Evolutionary conservation across 2,113 vertebrate species (phyloP), one percentile per base, ranked within the genome.

Genomic region (Sprattus sprattus): DNA sequence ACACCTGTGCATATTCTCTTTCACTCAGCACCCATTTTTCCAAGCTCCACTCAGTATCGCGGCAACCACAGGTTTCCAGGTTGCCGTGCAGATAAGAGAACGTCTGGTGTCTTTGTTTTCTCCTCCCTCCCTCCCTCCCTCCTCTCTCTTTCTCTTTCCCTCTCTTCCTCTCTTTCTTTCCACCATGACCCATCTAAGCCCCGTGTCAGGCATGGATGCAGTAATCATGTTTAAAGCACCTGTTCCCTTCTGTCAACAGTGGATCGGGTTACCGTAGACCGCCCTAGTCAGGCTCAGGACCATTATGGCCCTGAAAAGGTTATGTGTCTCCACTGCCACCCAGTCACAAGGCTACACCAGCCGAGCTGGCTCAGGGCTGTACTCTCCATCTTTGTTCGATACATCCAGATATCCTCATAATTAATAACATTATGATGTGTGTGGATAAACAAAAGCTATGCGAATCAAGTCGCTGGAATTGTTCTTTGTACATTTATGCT

Each of bases 161-260:
- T 60, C 54, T 5, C 20, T 28, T 25, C 7, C 64, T 28, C 64
- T 28, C 64, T 25, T 22, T 9, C 57, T 9, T 60, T 57, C 25
- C 25, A 1, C 28, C 71, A 16, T 15, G 32, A 32, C 2, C 54
- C 82, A 87, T 52, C 87, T 81, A 85, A 91, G 85, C 85, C 90
- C 88, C 54, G 64, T 60, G 86, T 85, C 82, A 75, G 52, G 39
- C 89, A 81, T 87, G 83, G 84, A 82, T 84, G 81, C 85, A 90
- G 92, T 92, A 91, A 94, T 94, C 91, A 90, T 57, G 92, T 92
- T 88, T 91, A 88, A 90, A 92, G 91, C 93, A 93, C 92, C 93
- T 93, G 93, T 93, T 91, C 91, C 87, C 89, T 87, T 89, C 89
- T 85, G 91, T 93, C 92, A 92, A 88, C 81, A 92, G 82, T 9